These are phyloP conservation scores for Drosophila punjabiensis DNA, from an alignment of 1,140 invertebrate genomes.

Conservation along the genomic window DNA sequence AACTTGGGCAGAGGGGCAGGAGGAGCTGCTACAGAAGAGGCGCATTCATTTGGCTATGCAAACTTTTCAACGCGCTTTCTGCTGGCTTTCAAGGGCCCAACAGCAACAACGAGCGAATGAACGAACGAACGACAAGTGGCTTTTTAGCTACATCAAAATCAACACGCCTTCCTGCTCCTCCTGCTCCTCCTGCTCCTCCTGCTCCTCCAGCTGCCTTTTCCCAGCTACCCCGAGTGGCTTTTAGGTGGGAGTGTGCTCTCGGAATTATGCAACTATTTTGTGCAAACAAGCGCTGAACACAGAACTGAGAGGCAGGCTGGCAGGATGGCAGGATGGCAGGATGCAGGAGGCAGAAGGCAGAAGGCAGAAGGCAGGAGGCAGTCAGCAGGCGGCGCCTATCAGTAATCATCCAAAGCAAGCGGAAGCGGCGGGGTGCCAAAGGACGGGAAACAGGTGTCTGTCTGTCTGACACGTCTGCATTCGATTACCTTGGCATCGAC, in stretches of 20 bases:
- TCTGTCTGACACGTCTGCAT: slow-evolving; percentile 42
- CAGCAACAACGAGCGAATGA: slow-evolving; percentile 33
- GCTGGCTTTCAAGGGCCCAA: slow-evolving; percentile 50
- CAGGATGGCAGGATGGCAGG: neutral
- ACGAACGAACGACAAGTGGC: slow-evolving; percentile 63
- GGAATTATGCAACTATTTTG: slow-evolving; percentile 81
- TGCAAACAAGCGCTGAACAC: slow-evolving; percentile 53
- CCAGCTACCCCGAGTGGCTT: slow-evolving; percentile 58
- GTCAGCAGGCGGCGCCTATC: slow-evolving; percentile 25
- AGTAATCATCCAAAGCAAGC: slow-evolving; percentile 39
- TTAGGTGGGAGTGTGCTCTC: slow-evolving; percentile 49
- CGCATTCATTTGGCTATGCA: slow-evolving; percentile 78
- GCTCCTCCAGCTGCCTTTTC: neutral
- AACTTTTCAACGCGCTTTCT: slow-evolving; percentile 78
- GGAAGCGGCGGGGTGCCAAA: slow-evolving; percentile 22
- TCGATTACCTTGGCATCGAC: slow-evolving; percentile 42
- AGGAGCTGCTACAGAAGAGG: neutral
- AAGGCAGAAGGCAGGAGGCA: neutral
- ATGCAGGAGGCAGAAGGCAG: neutral
- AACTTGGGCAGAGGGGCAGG: neutral
- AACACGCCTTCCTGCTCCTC: slow-evolving; percentile 56
- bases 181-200: slow-evolving; percentile 3
- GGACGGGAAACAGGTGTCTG: slow-evolving; percentile 45
- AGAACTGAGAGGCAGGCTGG: neutral
- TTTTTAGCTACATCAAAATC: slow-evolving; percentile 82